Base-by-base conservation (phyloP, 2,113 vertebrate genomes). In the Syngnathus typhle region DNA sequence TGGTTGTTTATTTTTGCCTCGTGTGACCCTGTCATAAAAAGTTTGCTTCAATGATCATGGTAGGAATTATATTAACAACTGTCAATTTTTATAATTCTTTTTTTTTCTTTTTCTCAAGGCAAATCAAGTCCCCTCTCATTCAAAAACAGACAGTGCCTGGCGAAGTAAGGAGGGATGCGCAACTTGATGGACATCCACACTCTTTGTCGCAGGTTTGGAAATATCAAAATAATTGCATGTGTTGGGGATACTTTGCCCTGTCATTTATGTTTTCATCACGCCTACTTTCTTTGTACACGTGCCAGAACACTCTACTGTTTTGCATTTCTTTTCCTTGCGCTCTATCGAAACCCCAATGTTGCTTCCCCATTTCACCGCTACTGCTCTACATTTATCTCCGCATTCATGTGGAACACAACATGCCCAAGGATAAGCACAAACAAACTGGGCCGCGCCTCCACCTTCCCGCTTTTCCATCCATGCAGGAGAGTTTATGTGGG, bases 101-200 rank as follows among this genome's bases (percentile, higher is more conserved):
- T 32, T 32, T 62, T 77, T 12, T 72, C 21, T 72, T 12, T 60
- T 2, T 77, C 73, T 83, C 11, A 86, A 99, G 96, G 89, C 93
- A 96, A 76, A 91, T 94, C 85, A 98, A 94, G 74, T 93, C 93
- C 83, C 92, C 94, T 67, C 94, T 92, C 81, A 87, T 95, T 77
- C 88, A 85, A 85, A 96, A 95, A 86, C 94, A 95, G 85, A 93
- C 88, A 62, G 90, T 94, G 64, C 90, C 93, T 12, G 46, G 91
- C 75, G 94, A 98, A 84, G 93, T 94, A 81, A 95, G 94, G 89
- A 94, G 93, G 84, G 94, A 98, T 62, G 92, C 84, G 55, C 81
- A 93, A 80, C 87, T 79, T 0, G 93, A 96, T 75, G 92, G 93
- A 81, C 88, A 93, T n/a, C 93, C 85, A n/a, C 87, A 90, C 77